A percentile compares a stretch with the other conserved stretches of the same genome.
Evolutionary conservation across 2,113 vertebrate genomes (phyloP).

Genomic region (Helogale parvula): DNA sequence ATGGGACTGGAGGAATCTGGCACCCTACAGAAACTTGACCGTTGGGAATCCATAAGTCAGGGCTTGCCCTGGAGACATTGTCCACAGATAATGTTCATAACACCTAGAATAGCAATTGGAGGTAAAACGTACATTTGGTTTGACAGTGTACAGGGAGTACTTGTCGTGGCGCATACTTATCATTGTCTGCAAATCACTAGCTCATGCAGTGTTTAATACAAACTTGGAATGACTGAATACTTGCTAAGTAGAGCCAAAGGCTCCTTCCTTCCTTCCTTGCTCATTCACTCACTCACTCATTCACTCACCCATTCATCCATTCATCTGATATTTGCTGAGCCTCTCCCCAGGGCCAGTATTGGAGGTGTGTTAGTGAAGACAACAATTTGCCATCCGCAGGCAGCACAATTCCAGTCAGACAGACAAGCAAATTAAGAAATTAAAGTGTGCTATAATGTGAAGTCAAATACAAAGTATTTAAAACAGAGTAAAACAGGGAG

Average conservation of each 20-base stretch:
- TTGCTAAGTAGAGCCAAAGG: neutral
- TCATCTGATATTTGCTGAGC: neutral
- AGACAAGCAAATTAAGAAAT: neutral
- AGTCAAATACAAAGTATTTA: neutral
- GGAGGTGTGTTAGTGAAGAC: neutral
- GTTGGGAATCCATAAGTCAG: neutral
- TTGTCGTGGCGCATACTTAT: neutral
- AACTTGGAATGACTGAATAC: neutral
- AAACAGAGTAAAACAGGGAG: neutral
- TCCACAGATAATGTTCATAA: neutral
- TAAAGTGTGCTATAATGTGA: neutral
- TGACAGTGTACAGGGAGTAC: neutral
- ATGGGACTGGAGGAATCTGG: neutral
- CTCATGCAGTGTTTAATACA: neutral
- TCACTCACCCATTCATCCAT: neutral
- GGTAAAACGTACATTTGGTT: slow-evolving; percentile 17
- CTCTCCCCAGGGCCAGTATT: neutral
- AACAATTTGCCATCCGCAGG: neutral
- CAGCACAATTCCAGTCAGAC: neutral
- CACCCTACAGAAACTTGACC: neutral
- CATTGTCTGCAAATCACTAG: neutral
- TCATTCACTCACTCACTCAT: neutral
- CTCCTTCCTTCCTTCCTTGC: neutral
- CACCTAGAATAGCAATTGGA: neutral
- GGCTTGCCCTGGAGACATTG: neutral